Conservation (phyloP, 2,797 vertebrate species). For the Helarctos malayanus region DNA sequence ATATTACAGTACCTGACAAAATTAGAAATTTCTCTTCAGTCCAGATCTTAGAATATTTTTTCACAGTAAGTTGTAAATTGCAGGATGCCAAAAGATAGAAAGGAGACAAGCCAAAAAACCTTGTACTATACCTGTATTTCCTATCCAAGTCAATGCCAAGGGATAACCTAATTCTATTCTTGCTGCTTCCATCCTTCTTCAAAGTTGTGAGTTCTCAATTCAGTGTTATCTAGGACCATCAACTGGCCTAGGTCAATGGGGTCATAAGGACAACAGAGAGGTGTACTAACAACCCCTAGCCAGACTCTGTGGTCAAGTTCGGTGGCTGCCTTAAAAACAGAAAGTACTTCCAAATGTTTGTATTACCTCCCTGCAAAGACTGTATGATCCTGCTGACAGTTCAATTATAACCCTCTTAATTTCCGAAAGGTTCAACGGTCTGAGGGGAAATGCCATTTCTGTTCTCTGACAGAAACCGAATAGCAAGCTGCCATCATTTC, state of each 20-base stretch:
- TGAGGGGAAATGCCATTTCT: not conserved
- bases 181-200: not conserved
- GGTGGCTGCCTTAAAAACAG: not conserved
- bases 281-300: not conserved
- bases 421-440: not conserved
- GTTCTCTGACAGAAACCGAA: not conserved
- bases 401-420: not conserved
- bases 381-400: not conserved
- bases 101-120: not conserved
- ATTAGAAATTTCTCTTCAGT: not conserved
- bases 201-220: not conserved
- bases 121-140: not conserved
- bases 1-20: not conserved
- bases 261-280: not conserved
- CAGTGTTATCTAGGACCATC: not conserved
- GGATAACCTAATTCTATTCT: not conserved
- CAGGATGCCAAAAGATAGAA: not conserved
- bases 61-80: slow-evolving; percentile 3
- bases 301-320: not conserved
- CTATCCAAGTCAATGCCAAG: not conserved
- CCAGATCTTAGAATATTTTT: not conserved
- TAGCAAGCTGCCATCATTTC: not conserved
- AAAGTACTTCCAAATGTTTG: slow-evolving; percentile 10
- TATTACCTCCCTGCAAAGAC: not conserved
- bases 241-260: not conserved